These are phyloP conservation scores for Lasioglossum leucozonium DNA, from an alignment of 2,888 invertebrate species.

Conservation along the genomic window DNA sequence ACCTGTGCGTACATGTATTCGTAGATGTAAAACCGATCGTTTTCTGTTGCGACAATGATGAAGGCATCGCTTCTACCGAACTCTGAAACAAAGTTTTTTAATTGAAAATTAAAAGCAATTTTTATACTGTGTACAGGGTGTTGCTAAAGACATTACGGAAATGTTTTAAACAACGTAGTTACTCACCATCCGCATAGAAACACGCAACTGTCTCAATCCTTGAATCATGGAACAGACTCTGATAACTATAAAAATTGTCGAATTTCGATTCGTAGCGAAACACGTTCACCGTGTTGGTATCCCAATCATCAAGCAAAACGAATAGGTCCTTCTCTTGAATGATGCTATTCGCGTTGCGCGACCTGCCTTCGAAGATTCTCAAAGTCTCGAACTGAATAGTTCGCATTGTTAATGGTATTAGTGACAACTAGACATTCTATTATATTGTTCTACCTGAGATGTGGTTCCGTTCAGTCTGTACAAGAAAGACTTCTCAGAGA, in stretches of 20 bases:
- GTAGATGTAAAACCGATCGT: constrained; percentile 75
- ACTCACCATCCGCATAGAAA: constrained; percentile 76
- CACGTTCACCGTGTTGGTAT: constrained; percentile 74
- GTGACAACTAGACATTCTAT: not conserved
- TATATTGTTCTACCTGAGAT: constrained; percentile 54
- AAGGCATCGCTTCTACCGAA: constrained; percentile 69
- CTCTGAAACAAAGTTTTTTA: constrained; percentile 56
- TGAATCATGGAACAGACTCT: constrained; percentile 74
- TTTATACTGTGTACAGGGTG: not conserved
- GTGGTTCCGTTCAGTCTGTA: constrained; percentile 65
- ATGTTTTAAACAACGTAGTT: not conserved
- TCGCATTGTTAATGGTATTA: not conserved
- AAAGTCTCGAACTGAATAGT: constrained; percentile 68
- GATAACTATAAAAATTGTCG: constrained; percentile 76
- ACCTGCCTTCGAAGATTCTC: constrained; percentile 73
- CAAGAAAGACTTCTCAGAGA: constrained; percentile 70
- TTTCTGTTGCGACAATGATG: constrained; percentile 73
- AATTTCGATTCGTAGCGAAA: constrained; percentile 68
- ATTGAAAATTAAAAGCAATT: not conserved
- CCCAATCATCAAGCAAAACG: constrained; percentile 74
- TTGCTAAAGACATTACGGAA: not conserved
- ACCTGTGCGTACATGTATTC: constrained; percentile 76
- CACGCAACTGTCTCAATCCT: constrained; percentile 68
- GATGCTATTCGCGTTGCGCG: constrained; percentile 72
- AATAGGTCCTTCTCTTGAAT: constrained; percentile 68